Conservation (phyloP, 2,888 invertebrate genomes). For the Trachelus tabidus region DNA sequence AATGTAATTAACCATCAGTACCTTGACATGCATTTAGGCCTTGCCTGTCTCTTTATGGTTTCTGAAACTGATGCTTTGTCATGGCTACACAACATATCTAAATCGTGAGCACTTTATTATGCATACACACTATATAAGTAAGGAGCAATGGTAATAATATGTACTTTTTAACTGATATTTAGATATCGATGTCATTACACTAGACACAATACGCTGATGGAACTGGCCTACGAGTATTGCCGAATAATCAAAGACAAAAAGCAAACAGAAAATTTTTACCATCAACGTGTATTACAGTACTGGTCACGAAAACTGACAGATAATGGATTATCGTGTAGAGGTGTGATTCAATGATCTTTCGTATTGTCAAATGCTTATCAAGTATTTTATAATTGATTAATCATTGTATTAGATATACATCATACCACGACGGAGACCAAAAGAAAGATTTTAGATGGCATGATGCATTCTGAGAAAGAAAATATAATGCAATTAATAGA, state of each 20-base stretch:
- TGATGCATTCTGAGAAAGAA: conserved; percentile 45
- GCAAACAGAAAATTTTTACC: conserved; percentile 34
- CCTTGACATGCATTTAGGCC: conserved; percentile 60
- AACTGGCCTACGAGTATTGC: conserved; percentile 53
- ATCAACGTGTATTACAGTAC: conserved; percentile 45
- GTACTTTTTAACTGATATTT: background rate
- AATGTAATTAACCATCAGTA: conserved; percentile 56
- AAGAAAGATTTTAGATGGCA: conserved; percentile 48
- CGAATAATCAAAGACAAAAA: conserved; percentile 35
- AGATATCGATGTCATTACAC: conserved; percentile 35
- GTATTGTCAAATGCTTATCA: background rate
- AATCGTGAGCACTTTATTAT: conserved; percentile 28
- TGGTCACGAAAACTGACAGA: conserved; percentile 55
- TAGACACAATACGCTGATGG: conserved; percentile 42
- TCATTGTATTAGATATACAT: background rate
- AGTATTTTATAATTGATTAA: conserved; percentile 1
- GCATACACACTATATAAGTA: conserved; percentile 16
- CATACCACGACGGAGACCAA: conserved; percentile 32
- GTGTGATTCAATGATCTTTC: conserved; percentile 17
- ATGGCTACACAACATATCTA: conserved; percentile 41
- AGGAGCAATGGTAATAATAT: background rate
- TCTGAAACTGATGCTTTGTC: conserved; percentile 42
- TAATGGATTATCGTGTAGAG: conserved; percentile 58
- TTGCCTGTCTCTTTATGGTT: conserved; percentile 56
- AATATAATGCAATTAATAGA: conserved; percentile 53